Base-by-base conservation (phyloP, 1,140 invertebrate species). In the Melanaphis sacchari region DNA sequence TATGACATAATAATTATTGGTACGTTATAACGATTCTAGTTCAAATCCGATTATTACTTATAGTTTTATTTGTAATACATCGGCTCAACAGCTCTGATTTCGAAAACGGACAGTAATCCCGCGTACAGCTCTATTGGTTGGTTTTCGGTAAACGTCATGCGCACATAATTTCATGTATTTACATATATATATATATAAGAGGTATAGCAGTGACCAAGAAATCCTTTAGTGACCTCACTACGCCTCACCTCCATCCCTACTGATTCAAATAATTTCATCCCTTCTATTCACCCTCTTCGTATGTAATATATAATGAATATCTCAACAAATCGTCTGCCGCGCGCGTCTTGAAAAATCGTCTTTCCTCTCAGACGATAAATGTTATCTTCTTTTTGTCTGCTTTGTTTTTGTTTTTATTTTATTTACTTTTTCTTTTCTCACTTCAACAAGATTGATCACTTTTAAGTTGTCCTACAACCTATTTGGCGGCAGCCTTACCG, bases 401-500 rank as follows among this genome's bases (percentile, higher is more conserved):
- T 40, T 40, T 59, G 88, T 90, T 90, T 89, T 90, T 90, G 40
- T 90, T 90, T 49, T 90, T 90, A 66, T 66, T 90, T 90, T 90
- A 66, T 66, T 90, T 90, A 59, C 52, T 66, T 66, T 59, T 59
- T 59, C 89, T 90, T 40, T 90, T 90, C 89, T 90, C 89, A 66
- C 89, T 59, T 66, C 89, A 26, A 90, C 89, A 90, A 90, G 89
- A 90, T 90, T 90, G 89, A 90, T 90, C 89, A 54, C 38, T 90
- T 90, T 90, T 18, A 43, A 90, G 54, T 90, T 54, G 36, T 15
- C 43, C 40, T 84, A 26, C 46, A 52, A 46, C n/a, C 81, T 52
- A 85, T 38, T 84, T 85, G 91, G 91, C 91, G 91, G 91, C 91
- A 84, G 91, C 91, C 81, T 46, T 40, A 54, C 46, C 91, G 91